Evolutionary conservation across 2,797 vertebrate species (phyloP).

Genomic region (Streptopelia turtur): DNA sequence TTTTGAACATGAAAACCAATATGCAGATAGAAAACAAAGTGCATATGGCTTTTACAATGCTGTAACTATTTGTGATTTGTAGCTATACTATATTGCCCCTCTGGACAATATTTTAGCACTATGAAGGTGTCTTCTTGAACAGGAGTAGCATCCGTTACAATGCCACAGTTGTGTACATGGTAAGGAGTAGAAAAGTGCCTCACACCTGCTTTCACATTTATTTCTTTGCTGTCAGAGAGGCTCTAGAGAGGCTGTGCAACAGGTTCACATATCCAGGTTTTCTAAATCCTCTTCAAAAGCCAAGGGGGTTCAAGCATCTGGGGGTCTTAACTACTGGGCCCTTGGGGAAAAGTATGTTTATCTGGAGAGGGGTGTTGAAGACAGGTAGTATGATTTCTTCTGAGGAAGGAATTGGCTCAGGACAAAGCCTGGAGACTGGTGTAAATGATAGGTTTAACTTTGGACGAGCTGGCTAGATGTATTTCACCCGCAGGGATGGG

Average conservation of each 20-base stretch:
- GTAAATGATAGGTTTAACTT: neutral
- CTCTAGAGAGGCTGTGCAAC: neutral
- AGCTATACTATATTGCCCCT: neutral
- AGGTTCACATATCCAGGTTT: neutral
- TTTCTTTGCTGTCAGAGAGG: neutral
- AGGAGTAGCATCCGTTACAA: neutral
- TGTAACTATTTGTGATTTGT: neutral
- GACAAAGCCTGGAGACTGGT: neutral
- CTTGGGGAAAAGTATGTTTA: neutral
- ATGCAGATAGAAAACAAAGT: neutral
- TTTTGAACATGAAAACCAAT: neutral
- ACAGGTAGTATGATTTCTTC: neutral
- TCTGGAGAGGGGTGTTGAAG: neutral
- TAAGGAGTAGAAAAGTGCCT: neutral
- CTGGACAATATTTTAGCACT: neutral
- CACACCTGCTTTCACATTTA: neutral
- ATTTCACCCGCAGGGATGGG: neutral
- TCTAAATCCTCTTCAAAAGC: neutral
- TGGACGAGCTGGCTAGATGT: neutral
- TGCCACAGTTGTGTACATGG: fast-evolving
- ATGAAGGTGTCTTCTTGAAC: neutral
- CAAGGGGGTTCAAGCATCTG: neutral
- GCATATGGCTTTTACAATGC: neutral
- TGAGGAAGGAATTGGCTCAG: neutral
- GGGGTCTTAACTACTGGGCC: neutral